Base-by-base conservation (phyloP, 2,113 vertebrate species). In the Ramphastos sulfuratus region DNA sequence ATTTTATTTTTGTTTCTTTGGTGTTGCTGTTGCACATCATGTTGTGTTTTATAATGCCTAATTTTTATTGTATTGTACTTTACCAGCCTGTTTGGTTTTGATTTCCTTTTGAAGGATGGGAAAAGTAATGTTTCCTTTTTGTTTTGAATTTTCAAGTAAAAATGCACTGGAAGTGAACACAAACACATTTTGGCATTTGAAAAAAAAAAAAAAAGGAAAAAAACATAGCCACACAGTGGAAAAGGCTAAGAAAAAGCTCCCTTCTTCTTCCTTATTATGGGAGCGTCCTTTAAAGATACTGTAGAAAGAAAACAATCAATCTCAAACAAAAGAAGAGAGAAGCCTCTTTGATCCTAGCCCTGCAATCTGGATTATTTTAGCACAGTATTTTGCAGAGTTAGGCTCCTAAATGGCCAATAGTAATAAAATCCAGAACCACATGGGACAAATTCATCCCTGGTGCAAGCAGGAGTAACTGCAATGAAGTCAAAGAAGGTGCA, bases 141-240 rank as follows among this genome's bases (percentile, higher is more conserved):
- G 78, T 96, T 97, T 97, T 96, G 95, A 97, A 83, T 96, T 94
- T 95, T 95, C 96, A 95, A 95, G 71, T 52, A 92, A 56, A 96
- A 96, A 98, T 98, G 98, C 98, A 98, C 98, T 98, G 98, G 97
- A 98, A 98, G 95, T 97, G 97, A 97, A 97, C 96, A 96, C 95
- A 96, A 97, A 98, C 96, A 97, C 86, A 96, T 95, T 96, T 97
- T 95, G 82, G 95, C 96, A 96, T 98, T 98, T 94, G 92, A 18
- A 23, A 50, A 50, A 50, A 44, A 65, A 66, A 67, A 46, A 93
- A 90, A 92, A 90, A 97, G 93, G 94, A 23, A 92, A 91, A 81
- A 87, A 76, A 97, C 94, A 96, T 95, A 97, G 93, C 97, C 82
- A 95, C 23, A 2, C 63, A 76, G 93, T 94, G 71, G 90, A 92